Percentiles rank a stretch among this genome's conserved stretches.
phyloP scores from a whole-genome alignment of 1,140 invertebrate species.

The Platyura marginata region DNA sequence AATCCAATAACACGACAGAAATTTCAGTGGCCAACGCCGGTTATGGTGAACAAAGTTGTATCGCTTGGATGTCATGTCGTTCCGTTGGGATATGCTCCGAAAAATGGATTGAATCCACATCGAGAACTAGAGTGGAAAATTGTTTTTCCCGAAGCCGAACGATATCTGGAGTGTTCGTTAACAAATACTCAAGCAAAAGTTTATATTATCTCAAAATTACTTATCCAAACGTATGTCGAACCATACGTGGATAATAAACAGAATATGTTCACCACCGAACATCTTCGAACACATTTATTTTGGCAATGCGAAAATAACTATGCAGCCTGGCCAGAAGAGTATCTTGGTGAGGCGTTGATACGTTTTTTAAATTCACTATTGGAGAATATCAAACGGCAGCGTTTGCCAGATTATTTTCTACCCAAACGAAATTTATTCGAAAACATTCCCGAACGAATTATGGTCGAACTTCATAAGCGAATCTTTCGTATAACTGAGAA shows the following conservation, averaged over 20 bases:
- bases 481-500: conserved; percentile 46
- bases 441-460: conserved; percentile 38
- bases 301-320: conserved; percentile 55
- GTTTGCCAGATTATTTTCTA: conserved; percentile 53
- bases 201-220: conserved; percentile 38
- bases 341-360: conserved; percentile 42
- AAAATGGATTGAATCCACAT: conserved; percentile 31
- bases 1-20: conserved; percentile 32
- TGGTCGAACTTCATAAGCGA: conserved; percentile 41
- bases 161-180: conserved; percentile 47
- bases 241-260: conserved; percentile 11
- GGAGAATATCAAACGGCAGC: conserved; percentile 27
- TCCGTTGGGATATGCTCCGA: conserved; percentile 41
- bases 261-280: conserved; percentile 24
- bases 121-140: conserved; percentile 53
- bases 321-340: conserved; percentile 46
- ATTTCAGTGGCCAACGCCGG: conserved; percentile 43
- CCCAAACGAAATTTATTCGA: conserved; percentile 49
- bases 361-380: conserved; percentile 39
- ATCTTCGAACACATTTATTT: conserved; percentile 58
- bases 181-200: conserved; percentile 45
- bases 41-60: conserved; percentile 42
- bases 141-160: conserved; percentile 49
- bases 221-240: conserved; percentile 48
- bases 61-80: conserved; percentile 45